Conservation (phyloP, 2,797 vertebrate genomes). For the Myripristis murdjan region DNA sequence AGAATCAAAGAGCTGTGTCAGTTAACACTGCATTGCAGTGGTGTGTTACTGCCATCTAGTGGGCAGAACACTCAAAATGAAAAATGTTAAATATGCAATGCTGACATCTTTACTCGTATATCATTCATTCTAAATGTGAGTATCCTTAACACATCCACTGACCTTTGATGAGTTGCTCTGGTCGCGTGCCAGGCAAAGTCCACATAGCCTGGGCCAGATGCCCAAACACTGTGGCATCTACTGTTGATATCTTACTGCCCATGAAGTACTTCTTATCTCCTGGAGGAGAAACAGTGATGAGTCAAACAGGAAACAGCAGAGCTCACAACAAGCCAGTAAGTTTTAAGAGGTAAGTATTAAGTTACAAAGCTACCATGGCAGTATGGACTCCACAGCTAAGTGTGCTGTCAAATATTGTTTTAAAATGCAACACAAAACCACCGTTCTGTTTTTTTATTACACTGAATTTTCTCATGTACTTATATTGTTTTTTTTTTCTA, state of each 20-base stretch:
- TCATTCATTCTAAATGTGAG: neutral
- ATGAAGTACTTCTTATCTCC: constrained; percentile 99
- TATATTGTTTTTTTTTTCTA: too few relatives aligned
- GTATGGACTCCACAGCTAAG: too few relatives aligned
- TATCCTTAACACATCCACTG: constrained; percentile 48
- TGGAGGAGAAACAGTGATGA: constrained; percentile 58
- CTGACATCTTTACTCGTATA: neutral
- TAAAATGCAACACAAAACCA: too few relatives aligned
- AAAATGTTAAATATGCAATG: neutral
- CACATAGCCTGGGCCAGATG: constrained; percentile 98
- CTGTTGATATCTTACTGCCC: constrained; percentile 94
- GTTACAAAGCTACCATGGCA: too few relatives aligned
- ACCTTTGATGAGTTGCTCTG: constrained; percentile 97
- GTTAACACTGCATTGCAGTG: constrained; percentile 12
- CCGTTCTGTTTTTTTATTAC: too few relatives aligned
- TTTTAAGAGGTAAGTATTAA: too few relatives aligned
- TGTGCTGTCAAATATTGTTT: too few relatives aligned
- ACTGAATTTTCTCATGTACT: too few relatives aligned
- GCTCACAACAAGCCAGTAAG: too few relatives aligned
- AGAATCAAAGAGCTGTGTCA: constrained; percentile 31
- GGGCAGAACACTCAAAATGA: constrained; percentile 22
- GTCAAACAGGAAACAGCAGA: neutral
- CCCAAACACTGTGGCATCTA: constrained; percentile 97
- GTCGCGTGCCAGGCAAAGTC: constrained; percentile 95
- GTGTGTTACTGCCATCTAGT: constrained; percentile 70